These are phyloP conservation scores for Hyperoplus lanceolatus DNA, from an alignment of 2,797 vertebrate genomes.

Conservation along the genomic window DNA sequence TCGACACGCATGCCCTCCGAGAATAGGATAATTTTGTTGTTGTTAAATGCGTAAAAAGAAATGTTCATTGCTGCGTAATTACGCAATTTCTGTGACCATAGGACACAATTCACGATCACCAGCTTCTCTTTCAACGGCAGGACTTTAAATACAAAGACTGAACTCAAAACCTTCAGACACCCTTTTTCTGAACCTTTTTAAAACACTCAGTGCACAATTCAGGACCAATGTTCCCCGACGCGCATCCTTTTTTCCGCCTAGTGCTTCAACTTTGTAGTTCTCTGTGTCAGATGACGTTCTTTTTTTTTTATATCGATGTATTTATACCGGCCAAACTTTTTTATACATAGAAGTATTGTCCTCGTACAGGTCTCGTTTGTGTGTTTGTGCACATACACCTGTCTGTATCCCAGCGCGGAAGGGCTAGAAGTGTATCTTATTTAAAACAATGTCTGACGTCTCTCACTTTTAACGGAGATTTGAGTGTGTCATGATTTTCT, in stretches of 20 bases:
- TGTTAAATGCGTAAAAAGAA: constrained; percentile 71
- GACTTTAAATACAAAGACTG: constrained; percentile 89
- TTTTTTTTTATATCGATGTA: constrained; percentile 95
- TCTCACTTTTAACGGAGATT: constrained; percentile 95
- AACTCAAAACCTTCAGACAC: constrained; percentile 86
- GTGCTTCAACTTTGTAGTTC: constrained; percentile 89
- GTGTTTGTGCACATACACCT: constrained; percentile 89
- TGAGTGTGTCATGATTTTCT: constrained; percentile 99
- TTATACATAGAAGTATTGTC: constrained; percentile 88
- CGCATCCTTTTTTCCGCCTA: constrained; percentile 86
- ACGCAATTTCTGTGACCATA: constrained; percentile 88
- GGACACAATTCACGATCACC: constrained; percentile 92
- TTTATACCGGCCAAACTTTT: constrained; percentile 99
- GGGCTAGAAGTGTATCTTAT: constrained; percentile 99
- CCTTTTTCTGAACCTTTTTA: constrained; percentile 91
- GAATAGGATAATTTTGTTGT: constrained; percentile 75
- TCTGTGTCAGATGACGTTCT: constrained; percentile 91
- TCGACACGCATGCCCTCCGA: constrained; percentile 78
- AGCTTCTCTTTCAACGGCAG: constrained; percentile 97
- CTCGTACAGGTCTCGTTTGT: constrained; percentile 90
- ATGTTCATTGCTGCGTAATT: constrained; percentile 91
- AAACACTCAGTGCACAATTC: constrained; percentile 92
- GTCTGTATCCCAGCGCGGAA: constrained; percentile 98
- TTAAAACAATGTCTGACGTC: constrained; percentile 95
- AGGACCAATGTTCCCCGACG: constrained; percentile 94